Evolutionary conservation across 2,888 invertebrate genomes (phyloP), one percentile per base, ranked within the genome.

Genomic region (Drosophila nigritarsus): DNA sequence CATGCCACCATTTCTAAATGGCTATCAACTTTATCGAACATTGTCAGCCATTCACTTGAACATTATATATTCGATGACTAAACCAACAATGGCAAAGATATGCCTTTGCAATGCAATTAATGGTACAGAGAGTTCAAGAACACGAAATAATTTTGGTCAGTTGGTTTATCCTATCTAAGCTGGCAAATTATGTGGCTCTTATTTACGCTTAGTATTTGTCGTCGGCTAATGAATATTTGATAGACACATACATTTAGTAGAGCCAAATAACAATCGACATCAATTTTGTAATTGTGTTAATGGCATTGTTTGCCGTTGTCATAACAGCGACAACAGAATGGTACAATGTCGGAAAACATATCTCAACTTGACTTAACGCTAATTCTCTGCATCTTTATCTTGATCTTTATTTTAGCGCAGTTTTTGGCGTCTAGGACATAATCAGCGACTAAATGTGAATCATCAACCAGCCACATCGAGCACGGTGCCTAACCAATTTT

Each of bases 271-370:
- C 27, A 62, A 56, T 29, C 40, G 15, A 55, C 40, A 15, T 27
- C n/a, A 32, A 32, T 55, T 62, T 63, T 18, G 38, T 49, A 32
- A 64, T 42, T 81, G 82, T 64, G 82, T 66, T 79, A 82, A 82
- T 79, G 64, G 66, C 64, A 71, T 75, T 79, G 77, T 82, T 51
- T 56, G 53, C 18, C 62, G 82, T 82, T 48, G 63, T 60, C 63
- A 64, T 64, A 64, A 36, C 61, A 48, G 48, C 62, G 24, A 8
- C 11, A 29, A 29, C 40, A 24, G 18, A 38, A 54, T 53, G 34
- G 29, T 24, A 30, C 54, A 61, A 30, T 29, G 40, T 30, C 4
- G 40, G 40, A 30, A 55, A 42, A 27, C 34, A 42, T 34, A 58
- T 9, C 59, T 40, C 40, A 56, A 56, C 40, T 56, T 42, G 56